Percentiles rank a stretch among this genome's conserved stretches.
These are phyloP conservation scores for Neodontobutis hainanensis DNA, from an alignment of 2,113 vertebrate genomes.

Conservation along the genomic window DNA sequence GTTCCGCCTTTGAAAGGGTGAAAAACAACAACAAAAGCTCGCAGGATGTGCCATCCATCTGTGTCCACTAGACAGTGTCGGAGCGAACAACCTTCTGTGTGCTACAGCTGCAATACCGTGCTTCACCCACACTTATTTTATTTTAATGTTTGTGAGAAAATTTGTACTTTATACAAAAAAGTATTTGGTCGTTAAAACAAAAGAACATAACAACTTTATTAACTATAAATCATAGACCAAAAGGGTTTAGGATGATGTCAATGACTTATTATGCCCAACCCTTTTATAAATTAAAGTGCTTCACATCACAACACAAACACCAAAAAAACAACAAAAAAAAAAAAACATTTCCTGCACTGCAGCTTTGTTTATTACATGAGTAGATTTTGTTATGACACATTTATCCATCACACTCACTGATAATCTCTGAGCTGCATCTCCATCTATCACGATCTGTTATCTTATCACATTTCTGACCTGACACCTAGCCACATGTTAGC, in stretches of 20 bases:
- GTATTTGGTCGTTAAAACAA: too few relatives aligned
- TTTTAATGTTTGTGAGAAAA: slow-evolving; percentile 14
- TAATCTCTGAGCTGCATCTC: slow-evolving; percentile 19
- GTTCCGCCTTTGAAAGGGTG: slow-evolving; percentile 31
- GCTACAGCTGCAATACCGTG: slow-evolving; percentile 38
- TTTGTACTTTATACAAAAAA: slow-evolving; percentile 5
- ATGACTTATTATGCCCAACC: too few relatives aligned
- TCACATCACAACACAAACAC: too few relatives aligned
- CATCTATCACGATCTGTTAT: slow-evolving; percentile 23
- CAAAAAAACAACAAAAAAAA: too few relatives aligned
- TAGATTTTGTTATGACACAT: neutral
- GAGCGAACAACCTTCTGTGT: slow-evolving; percentile 44
- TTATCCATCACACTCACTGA: slow-evolving; percentile 3
- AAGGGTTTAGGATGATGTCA: too few relatives aligned
- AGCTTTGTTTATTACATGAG: neutral
- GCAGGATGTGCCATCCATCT: slow-evolving; percentile 62
- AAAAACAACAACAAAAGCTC: slow-evolving; percentile 58
- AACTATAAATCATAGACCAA: too few relatives aligned
- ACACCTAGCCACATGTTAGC: slow-evolving; percentile 30
- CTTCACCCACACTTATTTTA: slow-evolving; percentile 31
- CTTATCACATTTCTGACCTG: slow-evolving; percentile 23
- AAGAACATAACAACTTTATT: too few relatives aligned
- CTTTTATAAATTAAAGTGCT: too few relatives aligned
- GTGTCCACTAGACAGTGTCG: slow-evolving; percentile 55
- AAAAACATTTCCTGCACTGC: neutral